Conservation (phyloP, 2,797 vertebrate species). For the Rhadinocentrus ornatus region DNA sequence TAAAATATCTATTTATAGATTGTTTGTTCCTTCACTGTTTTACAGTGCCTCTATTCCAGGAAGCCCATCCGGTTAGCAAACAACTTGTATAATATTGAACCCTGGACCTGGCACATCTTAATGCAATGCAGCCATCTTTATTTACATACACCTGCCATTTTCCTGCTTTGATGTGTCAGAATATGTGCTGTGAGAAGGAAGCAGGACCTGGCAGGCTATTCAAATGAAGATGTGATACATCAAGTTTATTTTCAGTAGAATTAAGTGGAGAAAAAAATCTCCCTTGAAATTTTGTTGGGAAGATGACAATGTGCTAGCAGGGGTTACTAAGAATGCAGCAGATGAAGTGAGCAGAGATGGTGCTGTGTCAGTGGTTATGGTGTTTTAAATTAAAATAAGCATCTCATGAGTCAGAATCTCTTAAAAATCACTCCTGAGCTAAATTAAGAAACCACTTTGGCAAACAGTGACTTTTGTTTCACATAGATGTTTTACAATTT, state of each 20-base stretch:
- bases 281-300: conserved; percentile 2
- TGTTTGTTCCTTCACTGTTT: neutral
- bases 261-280: neutral
- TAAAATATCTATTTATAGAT: neutral
- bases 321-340: neutral
- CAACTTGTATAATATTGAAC: neutral
- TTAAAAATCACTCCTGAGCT: neutral
- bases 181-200: neutral
- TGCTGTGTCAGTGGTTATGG: neutral
- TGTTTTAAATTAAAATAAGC: neutral
- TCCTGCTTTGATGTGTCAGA: conserved; percentile 4
- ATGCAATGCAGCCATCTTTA: conserved; percentile 6
- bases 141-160: conserved; percentile 15
- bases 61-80: neutral
- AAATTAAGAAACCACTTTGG: neutral
- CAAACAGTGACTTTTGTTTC: neutral
- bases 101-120: conserved; percentile 7
- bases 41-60: neutral
- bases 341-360: neutral
- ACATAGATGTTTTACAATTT: neutral
- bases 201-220: conserved; percentile 6
- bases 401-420: neutral
- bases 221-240: neutral
- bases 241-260: conserved; percentile 7
- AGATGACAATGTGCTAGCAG: too few species aligned